Conservation (phyloP, 2,888 invertebrate genomes). For the Trachelus tabidus region DNA sequence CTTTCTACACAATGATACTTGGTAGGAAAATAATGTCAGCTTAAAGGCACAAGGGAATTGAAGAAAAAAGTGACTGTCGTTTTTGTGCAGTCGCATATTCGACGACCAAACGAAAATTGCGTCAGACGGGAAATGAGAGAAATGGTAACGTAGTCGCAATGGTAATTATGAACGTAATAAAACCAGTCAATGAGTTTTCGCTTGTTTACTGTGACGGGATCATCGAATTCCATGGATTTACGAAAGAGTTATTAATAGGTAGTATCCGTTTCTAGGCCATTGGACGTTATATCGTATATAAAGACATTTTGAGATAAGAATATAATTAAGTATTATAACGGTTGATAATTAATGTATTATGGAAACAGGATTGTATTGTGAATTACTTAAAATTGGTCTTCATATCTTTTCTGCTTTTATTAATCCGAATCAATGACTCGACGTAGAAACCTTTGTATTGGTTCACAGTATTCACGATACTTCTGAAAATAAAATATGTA, state of each 20-base stretch:
- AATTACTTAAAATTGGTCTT: neutral
- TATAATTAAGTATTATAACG: neutral
- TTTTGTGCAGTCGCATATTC: neutral
- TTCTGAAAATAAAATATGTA: neutral
- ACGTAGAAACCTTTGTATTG: neutral
- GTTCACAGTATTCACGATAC: neutral
- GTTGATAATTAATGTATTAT: neutral
- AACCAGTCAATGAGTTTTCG: neutral
- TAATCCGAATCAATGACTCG: neutral
- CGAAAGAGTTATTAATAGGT: constrained; percentile 18
- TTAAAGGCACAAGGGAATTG: neutral
- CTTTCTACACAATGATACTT: neutral
- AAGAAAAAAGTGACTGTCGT: neutral
- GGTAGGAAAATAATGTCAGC: neutral
- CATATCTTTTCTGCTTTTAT: neutral
- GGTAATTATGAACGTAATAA: neutral
- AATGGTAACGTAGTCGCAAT: neutral
- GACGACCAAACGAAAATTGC: neutral
- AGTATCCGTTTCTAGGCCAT: constrained; percentile 19
- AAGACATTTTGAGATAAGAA: neutral
- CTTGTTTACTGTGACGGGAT: neutral
- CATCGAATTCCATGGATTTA: constrained; percentile 10
- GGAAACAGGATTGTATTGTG: neutral
- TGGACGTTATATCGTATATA: neutral
- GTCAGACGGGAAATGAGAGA: neutral